Evolutionary conservation across 2,888 invertebrate species (phyloP).

Genomic region (Dicyrtoma fusca): DNA sequence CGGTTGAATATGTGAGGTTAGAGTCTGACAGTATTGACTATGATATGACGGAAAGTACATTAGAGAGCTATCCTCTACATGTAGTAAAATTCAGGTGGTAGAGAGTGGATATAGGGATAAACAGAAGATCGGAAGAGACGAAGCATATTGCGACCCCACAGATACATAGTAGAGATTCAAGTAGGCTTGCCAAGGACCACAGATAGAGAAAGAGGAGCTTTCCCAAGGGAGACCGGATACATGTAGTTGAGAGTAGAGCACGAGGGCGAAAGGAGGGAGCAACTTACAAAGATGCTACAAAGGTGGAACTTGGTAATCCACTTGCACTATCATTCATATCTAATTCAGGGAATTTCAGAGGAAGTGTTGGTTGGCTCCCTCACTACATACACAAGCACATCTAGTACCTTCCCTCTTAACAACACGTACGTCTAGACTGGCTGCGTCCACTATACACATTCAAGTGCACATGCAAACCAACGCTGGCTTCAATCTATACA

Average conservation of each 20-base stretch:
- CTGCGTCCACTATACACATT: background rate
- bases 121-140: background rate
- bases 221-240: constrained; percentile 10
- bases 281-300: background rate
- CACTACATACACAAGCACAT: constrained; percentile 32
- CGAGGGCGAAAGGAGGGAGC: no score
- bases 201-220: constrained; percentile 7
- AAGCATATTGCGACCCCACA: background rate
- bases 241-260: background rate
- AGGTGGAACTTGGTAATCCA: constrained; percentile 38
- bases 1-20: no score
- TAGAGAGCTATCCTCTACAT: no score
- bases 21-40: no score
- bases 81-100: no score
- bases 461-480: background rate
- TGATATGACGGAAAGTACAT: no score
- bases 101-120: no score
- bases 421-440: background rate
- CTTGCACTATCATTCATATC: constrained; percentile 37
- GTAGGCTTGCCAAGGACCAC: background rate
- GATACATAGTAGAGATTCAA: background rate
- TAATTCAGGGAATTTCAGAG: constrained; percentile 38
- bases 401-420: constrained; percentile 25
- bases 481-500: no score
- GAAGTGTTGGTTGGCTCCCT: constrained; percentile 19